These are phyloP conservation scores for Morpho helenor DNA, from an alignment of 2,888 invertebrate genomes.

Conservation along the genomic window DNA sequence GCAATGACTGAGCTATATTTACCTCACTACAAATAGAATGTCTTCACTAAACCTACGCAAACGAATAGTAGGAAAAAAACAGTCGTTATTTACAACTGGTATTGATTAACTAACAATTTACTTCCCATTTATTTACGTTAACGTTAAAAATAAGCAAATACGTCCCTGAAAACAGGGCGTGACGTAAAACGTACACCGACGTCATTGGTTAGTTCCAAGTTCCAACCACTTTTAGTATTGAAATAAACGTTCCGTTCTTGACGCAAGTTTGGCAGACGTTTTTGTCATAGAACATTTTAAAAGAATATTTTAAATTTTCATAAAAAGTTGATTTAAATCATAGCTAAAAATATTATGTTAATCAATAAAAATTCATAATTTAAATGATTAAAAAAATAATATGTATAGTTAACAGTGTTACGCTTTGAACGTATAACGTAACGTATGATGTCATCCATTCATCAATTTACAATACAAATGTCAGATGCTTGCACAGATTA, in stretches of 20 bases:
- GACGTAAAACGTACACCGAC: conserved; percentile 62
- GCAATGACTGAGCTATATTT: neutral
- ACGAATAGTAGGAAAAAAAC: conserved; percentile 3
- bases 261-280: too few species aligned
- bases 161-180: conserved; percentile 73
- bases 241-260: conserved; percentile 47
- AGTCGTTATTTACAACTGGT: conserved; percentile 13
- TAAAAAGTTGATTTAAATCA: too few species aligned
- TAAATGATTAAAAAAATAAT: too few species aligned
- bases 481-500: conserved; percentile 43
- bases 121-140: conserved; percentile 48
- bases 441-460: conserved; percentile 47
- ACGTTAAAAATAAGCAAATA: conserved; percentile 61
- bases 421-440: conserved; percentile 33
- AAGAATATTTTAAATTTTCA: too few species aligned
- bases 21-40: neutral
- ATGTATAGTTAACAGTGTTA: too few species aligned
- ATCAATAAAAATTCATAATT: too few species aligned
- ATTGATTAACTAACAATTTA: conserved; percentile 38
- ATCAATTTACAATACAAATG: conserved; percentile 53
- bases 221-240: conserved; percentile 22
- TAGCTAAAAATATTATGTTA: too few species aligned
- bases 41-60: conserved; percentile 6
- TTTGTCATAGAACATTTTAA: too few species aligned
- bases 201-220: conserved; percentile 56